phyloP scores from a whole-genome alignment of 1,140 invertebrate species.

The Hylyphantes graminicola region DNA sequence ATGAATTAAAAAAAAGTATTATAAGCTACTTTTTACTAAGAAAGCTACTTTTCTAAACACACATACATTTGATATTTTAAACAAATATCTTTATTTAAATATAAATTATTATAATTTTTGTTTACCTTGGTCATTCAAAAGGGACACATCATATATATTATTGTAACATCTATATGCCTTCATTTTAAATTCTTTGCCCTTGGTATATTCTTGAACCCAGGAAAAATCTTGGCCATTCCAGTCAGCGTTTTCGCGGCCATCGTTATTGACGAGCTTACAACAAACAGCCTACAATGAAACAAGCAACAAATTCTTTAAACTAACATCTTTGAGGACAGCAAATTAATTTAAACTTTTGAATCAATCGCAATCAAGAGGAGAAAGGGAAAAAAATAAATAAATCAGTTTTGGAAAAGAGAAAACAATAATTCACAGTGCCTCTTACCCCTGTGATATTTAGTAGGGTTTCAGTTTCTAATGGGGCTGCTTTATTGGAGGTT shows the following conservation, averaged over 20 bases:
- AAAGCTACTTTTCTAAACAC: background rate
- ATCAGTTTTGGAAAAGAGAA: no score
- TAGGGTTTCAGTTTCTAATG: background rate
- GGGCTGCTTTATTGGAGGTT: no score
- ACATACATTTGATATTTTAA: background rate
- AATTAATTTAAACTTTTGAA: background rate
- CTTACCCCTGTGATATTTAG: no score
- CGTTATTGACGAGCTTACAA: conserved; percentile 22
- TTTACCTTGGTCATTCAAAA: conserved; percentile 21
- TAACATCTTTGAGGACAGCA: background rate
- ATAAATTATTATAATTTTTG: background rate
- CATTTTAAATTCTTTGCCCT: background rate
- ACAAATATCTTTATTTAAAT: background rate
- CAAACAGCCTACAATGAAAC: conserved; percentile 18
- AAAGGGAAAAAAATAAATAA: background rate
- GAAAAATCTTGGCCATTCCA: conserved; percentile 29
- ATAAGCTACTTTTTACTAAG: background rate
- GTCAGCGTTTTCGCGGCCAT: background rate
- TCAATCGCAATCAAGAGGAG: background rate
- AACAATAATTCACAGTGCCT: no score
- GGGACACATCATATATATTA: conserved; percentile 7
- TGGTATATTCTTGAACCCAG: background rate
- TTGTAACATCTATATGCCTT: background rate
- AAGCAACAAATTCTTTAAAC: background rate
- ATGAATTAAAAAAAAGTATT: background rate